Evolutionary conservation across 2,113 vertebrate genomes (phyloP).

Genomic region (Boulengeromyrus knoepffleri): DNA sequence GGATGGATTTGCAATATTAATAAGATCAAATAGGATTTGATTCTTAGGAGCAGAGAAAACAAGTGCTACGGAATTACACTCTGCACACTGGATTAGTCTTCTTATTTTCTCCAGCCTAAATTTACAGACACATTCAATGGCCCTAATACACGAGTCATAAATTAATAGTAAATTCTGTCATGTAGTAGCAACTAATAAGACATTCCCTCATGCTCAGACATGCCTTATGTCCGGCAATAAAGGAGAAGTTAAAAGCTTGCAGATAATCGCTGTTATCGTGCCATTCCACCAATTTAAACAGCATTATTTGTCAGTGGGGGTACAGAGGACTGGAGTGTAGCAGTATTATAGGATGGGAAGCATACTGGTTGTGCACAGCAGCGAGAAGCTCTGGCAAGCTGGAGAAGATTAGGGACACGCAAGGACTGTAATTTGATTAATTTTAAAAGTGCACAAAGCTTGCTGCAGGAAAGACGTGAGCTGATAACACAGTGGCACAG

Average conservation of each 20-base stretch:
- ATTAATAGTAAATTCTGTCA: neutral
- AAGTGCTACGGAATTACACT: neutral
- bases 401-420: neutral
- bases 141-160: neutral
- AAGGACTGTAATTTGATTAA: neutral
- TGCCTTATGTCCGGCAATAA: neutral
- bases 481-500: neutral
- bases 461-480: neutral
- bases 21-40: conserved; percentile 9
- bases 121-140: neutral
- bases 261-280: neutral
- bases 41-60: neutral
- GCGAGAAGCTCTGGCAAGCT: neutral
- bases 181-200: neutral
- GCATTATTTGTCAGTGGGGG: neutral
- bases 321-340: neutral
- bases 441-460: neutral
- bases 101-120: neutral
- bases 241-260: neutral
- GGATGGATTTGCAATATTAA: neutral
- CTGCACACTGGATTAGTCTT: neutral
- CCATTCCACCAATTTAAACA: neutral
- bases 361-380: neutral
- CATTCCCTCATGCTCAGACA: neutral
- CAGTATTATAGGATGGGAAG: neutral